Conservation (phyloP, 92 coral and sea anemone species). For the Porites evermanni region DNA sequence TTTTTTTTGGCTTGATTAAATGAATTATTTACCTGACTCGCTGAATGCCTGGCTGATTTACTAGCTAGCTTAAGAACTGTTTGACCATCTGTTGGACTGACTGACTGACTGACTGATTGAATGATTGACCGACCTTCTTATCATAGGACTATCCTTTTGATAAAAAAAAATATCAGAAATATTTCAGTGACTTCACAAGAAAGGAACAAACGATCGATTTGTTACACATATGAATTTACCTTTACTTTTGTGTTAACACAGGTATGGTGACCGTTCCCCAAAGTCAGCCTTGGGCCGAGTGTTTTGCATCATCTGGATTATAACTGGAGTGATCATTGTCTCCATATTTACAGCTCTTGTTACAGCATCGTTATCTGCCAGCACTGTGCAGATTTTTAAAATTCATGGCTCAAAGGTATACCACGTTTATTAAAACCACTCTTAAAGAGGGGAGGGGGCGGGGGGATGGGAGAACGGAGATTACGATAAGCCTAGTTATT, state of each 20-base stretch:
- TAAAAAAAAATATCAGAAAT: too few relatives aligned
- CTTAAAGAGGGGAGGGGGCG: too few relatives aligned
- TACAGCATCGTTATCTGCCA: slow-evolving; percentile 83
- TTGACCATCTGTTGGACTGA: not conserved
- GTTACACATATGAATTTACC: too few relatives aligned
- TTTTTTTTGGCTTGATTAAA: too few relatives aligned
- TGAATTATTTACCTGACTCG: not conserved
- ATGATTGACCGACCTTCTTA: not conserved
- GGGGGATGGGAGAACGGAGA: too few relatives aligned
- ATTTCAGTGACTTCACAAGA: too few relatives aligned
- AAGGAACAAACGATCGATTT: not conserved
- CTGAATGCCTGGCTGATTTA: not conserved
- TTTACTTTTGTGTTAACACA: not conserved
- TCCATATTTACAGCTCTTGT: slow-evolving; percentile 90
- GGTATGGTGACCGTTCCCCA: slow-evolving; percentile 93
- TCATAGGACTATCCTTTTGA: not conserved
- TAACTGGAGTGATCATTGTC: slow-evolving; percentile 84
- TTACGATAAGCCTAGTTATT: too few relatives aligned
- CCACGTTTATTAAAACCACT: not conserved
- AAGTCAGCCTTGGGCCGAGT: slow-evolving; percentile 86
- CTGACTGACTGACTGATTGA: not conserved
- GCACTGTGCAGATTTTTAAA: slow-evolving; percentile 59
- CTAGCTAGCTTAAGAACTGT: not conserved
- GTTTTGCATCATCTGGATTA: slow-evolving; percentile 87
- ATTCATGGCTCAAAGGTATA: slow-evolving; percentile 75